Conservation (phyloP, 2,113 vertebrate genomes). For the Zosterops borbonicus region DNA sequence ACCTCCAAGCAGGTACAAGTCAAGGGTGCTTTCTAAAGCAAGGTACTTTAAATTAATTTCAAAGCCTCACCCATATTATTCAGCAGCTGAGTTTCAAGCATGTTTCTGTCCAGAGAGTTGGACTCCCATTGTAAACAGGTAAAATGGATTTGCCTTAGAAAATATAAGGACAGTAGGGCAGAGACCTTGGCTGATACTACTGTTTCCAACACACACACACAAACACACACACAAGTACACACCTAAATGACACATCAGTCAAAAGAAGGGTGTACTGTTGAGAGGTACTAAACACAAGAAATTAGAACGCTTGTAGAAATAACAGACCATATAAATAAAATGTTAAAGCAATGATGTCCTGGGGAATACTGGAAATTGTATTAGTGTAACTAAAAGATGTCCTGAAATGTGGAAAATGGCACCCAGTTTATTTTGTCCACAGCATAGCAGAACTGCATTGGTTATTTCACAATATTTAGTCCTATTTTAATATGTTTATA, state of each 20-base stretch:
- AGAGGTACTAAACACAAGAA: not conserved
- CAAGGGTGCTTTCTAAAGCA: not conserved
- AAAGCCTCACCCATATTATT: not conserved
- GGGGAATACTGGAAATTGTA: not conserved
- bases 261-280: not conserved
- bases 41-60: not conserved
- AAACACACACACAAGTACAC: not conserved
- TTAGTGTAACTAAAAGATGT: not conserved
- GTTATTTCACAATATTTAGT: not conserved
- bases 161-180: not conserved
- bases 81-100: not conserved
- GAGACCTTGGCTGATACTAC: not conserved
- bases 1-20: not conserved
- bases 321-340: not conserved
- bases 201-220: not conserved
- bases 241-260: not conserved
- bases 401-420: not conserved
- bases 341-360: not conserved
- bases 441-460: not conserved
- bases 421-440: not conserved
- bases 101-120: not conserved
- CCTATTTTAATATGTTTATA: not conserved
- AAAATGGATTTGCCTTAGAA: not conserved
- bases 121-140: not conserved
- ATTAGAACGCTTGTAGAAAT: not conserved